Percentiles rank a stretch among this genome's conserved stretches.
Conservation (phyloP, 2,797 vertebrate species). For the Betta splendens region DNA sequence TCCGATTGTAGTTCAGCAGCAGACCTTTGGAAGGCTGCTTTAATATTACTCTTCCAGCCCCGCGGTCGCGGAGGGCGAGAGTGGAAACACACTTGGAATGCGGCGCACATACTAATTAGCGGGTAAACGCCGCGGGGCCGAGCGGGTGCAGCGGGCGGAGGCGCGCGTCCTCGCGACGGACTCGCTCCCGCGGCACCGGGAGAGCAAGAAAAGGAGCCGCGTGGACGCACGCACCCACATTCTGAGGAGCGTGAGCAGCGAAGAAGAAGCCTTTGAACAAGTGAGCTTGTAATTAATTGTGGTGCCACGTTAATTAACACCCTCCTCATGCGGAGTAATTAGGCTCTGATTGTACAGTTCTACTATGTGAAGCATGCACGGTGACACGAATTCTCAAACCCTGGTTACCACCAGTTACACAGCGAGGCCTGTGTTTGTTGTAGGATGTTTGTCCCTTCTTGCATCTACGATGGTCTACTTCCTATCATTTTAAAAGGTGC, state of each 20-base stretch:
- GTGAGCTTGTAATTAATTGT: slow-evolving; percentile 2
- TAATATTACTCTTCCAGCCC: slow-evolving; percentile 34
- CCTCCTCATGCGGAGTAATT: slow-evolving; percentile 6
- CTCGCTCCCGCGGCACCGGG: slow-evolving; percentile 20
- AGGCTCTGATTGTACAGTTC: neutral
- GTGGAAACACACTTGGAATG: slow-evolving; percentile 39
- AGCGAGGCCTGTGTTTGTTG: neutral
- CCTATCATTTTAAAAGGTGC: too few species aligned
- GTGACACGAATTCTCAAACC: neutral
- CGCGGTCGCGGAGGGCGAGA: slow-evolving; percentile 31
- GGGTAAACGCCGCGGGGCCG: slow-evolving; percentile 45
- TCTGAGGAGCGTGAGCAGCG: too few species aligned
- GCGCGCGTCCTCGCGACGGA: slow-evolving; percentile 50
- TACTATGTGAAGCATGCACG: slow-evolving; percentile 6
- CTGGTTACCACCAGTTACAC: neutral
- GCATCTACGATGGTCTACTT: too few species aligned
- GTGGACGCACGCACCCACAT: too few species aligned
- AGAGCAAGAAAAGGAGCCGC: too few species aligned
- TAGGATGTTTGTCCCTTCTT: too few species aligned
- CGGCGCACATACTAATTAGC: slow-evolving; percentile 57
- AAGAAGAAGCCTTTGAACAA: too few species aligned
- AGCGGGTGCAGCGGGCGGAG: slow-evolving; percentile 50
- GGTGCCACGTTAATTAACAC: neutral
- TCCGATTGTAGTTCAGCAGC: slow-evolving; percentile 17
- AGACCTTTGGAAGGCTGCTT: slow-evolving; percentile 29